Percentiles rank a stretch among this genome's conserved stretches.
Evolutionary conservation across 2,797 vertebrate species (phyloP).

Genomic region (Leptoclinus maculatus): DNA sequence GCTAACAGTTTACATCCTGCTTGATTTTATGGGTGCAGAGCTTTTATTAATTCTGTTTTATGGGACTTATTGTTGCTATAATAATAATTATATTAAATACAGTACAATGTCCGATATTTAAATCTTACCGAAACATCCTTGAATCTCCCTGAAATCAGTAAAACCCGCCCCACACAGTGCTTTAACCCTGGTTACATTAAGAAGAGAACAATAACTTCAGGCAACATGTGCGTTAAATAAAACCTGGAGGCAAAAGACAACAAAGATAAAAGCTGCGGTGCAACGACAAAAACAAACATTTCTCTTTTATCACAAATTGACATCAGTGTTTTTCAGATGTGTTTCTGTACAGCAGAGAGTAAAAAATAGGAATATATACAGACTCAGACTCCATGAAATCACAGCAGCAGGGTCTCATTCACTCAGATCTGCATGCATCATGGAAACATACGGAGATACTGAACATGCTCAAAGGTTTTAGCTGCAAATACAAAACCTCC

Average conservation of each 20-base stretch:
- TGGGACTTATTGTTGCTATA: too few relatives aligned
- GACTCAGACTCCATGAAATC: slow-evolving; percentile 10
- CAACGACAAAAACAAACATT: neutral
- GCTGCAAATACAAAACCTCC: neutral
- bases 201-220: slow-evolving; percentile 21
- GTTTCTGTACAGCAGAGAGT: neutral
- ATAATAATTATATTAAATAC: neutral
- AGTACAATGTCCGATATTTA: neutral
- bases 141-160: neutral
- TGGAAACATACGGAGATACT: slow-evolving; percentile 13
- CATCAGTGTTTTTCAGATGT: slow-evolving; percentile 34
- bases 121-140: neutral
- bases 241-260: slow-evolving; percentile 26
- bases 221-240: slow-evolving; percentile 32
- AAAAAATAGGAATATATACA: slow-evolving; percentile 40
- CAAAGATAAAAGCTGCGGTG: neutral
- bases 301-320: slow-evolving; percentile 34
- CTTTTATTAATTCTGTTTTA: too few relatives aligned
- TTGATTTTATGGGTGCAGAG: neutral
- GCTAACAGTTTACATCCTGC: neutral
- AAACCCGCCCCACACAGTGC: too few relatives aligned
- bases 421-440: slow-evolving; percentile 48
- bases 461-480: slow-evolving; percentile 32
- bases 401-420: slow-evolving; percentile 13
- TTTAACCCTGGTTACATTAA: neutral